Base-by-base conservation (phyloP, 1,140 invertebrate species). In the Caenorhabditis brenneri region DNA sequence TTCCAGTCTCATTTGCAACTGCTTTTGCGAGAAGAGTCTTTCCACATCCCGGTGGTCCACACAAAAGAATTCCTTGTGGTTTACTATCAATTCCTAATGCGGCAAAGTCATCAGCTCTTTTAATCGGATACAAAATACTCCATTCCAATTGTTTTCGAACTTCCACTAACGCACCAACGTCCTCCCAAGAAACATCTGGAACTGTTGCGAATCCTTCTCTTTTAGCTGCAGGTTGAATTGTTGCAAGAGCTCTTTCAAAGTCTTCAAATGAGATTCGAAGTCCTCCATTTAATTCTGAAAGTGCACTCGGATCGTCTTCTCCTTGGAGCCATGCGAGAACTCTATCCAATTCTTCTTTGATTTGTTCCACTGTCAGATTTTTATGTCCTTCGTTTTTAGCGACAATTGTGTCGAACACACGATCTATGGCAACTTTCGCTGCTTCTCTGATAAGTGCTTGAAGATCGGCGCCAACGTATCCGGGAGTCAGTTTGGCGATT, bases 201-300 rank as follows among this genome's bases (percentile, higher is more conserved):
- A 99, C 95, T 9, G 96, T 97, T 5, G 95, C 95, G 92, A 99
- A 98, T 65, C 97, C 97, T 93, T 99, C 97, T 86, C 97, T 15
- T 27, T 83, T 83, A 19, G 82, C 82, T 46, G 82, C 69, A 12
- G 82, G 82, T 51, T 83, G 95, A 22, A 97, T 94, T 87, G 93
- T 92, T 88, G 94, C 94, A 10, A 97, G 89, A 27, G 96, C 96
- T 86, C 88, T 86, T 90, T 93, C 86, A 80, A 91, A 91, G 81
- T 91, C 88, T 16, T 60, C 74, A 27, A 84, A 53, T 24, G 60
- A 65, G 9, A 89, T 82, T 39, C 46, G 60, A 88, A 79, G 46
- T 80, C 82, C 22, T 51, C 85, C 29, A 88, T 29, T 53, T n/a
- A 46, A n/a, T 22, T 49, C 55, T 51, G 36, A 74, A 5, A 74